Percentiles rank a stretch among this genome's conserved stretches.
These are phyloP conservation scores for Galagoides demidoff DNA, from an alignment of 2,797 vertebrate species.

Conservation along the genomic window DNA sequence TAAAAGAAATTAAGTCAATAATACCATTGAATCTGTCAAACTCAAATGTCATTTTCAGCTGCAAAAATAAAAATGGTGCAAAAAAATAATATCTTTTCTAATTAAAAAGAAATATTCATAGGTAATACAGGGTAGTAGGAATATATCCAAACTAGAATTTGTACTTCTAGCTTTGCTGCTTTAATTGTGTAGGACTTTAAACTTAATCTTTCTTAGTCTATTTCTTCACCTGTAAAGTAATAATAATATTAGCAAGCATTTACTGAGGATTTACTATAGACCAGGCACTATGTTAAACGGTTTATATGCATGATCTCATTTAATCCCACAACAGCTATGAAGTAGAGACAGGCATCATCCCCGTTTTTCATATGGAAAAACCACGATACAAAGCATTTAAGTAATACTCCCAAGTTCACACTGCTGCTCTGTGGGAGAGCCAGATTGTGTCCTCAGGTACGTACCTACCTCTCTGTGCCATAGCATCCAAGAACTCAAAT, in stretches of 20 bases:
- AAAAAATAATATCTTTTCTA: conserved; percentile 9
- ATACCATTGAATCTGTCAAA: conserved; percentile 28
- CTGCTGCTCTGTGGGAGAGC: background rate
- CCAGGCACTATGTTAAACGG: background rate
- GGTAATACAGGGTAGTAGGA: conserved; percentile 22
- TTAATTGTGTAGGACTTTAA: conserved; percentile 32
- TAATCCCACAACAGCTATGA: background rate
- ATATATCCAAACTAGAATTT: conserved; percentile 55
- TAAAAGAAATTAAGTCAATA: conserved; percentile 31
- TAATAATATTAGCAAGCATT: background rate
- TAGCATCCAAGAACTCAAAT: background rate
- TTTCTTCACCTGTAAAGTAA: conserved; percentile 40
- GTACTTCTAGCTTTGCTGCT: conserved; percentile 32
- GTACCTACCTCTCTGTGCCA: background rate
- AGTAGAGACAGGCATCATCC: background rate
- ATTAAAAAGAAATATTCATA: conserved; percentile 35
- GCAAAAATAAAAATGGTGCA: conserved; percentile 34
- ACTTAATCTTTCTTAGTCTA: background rate
- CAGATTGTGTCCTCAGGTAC: background rate
- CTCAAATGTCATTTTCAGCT: conserved; percentile 42
- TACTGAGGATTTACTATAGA: conserved; percentile 36
- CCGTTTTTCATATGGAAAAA: conserved; percentile 44
- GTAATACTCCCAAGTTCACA: background rate
- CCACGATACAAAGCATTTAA: conserved; percentile 16
- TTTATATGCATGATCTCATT: conserved; percentile 20